phyloP scores from a whole-genome alignment of 2,888 invertebrate species.

The Diarsia brunnea region DNA sequence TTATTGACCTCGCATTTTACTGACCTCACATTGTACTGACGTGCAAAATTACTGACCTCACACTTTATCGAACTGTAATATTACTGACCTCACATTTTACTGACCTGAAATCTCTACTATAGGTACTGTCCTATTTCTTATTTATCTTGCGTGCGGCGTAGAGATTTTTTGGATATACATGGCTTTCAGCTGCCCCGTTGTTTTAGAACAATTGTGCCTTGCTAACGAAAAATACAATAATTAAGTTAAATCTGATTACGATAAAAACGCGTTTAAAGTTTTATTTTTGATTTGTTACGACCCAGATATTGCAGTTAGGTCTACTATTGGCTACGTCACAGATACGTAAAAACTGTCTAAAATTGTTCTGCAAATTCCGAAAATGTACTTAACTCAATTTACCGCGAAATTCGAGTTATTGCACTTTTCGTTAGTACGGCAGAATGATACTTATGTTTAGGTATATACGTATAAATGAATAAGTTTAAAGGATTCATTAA shows the following conservation, averaged over 20 bases:
- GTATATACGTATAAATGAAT: neutral
- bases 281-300: too few species aligned
- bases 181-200: constrained; percentile 20
- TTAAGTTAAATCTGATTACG: too few species aligned
- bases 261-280: too few species aligned
- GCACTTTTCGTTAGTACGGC: too few species aligned
- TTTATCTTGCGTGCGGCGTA: neutral
- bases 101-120: neutral
- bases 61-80: constrained; percentile 7
- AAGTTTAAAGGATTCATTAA: neutral
- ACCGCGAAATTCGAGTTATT: too few species aligned
- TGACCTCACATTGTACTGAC: neutral
- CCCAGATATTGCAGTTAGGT: too few species aligned
- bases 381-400: too few species aligned
- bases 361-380: too few species aligned
- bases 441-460: constrained; percentile 5
- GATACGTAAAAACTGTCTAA: too few species aligned
- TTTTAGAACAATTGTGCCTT: constrained; percentile 2
- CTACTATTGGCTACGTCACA: too few species aligned
- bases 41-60: neutral
- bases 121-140: neutral
- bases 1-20: neutral
- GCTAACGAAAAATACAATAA: too few species aligned
- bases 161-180: constrained; percentile 38
- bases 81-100: constrained; percentile 5